Evolutionary conservation across 1,140 invertebrate genomes (phyloP).

Genomic region (Drosophila littoralis): DNA sequence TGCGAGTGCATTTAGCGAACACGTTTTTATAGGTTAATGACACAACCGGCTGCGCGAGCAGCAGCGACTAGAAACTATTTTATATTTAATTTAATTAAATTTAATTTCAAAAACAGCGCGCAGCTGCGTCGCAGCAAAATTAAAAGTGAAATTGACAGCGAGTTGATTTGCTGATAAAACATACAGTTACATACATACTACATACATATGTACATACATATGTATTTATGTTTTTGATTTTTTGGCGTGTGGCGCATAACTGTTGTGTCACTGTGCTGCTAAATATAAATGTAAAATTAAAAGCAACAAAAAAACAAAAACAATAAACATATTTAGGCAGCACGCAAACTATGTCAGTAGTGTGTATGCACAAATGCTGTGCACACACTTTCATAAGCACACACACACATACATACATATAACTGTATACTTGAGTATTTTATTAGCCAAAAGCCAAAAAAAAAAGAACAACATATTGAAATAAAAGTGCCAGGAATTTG

Average conservation of each 20-base stretch:
- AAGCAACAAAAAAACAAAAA: conserved; percentile 35
- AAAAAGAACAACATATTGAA: conserved; percentile 25
- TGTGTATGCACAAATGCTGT: conserved; percentile 74
- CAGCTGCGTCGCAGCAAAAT: conserved; percentile 36
- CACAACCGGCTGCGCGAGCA: conserved; percentile 54
- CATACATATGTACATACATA: background rate
- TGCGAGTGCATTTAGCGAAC: conserved; percentile 51
- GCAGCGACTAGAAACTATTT: conserved; percentile 55
- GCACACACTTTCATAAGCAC: conserved; percentile 18
- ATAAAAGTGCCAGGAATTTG: conserved; percentile 53
- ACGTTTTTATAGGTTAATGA: conserved; percentile 82
- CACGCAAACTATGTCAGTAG: conserved; percentile 71
- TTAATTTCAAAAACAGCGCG: conserved; percentile 34
- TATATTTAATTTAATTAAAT: conserved; percentile 30
- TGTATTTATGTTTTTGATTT: background rate
- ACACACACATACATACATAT: conserved; percentile 14
- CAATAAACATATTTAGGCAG: conserved; percentile 10
- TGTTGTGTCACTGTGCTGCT: conserved; percentile 53
- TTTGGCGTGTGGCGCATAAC: no score
- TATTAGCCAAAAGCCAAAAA: conserved; percentile 27
- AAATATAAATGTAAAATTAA: conserved; percentile 50
- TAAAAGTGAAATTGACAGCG: conserved; percentile 56
- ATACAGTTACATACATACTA: background rate
- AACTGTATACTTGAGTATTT: conserved; percentile 10
- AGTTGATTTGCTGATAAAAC: conserved; percentile 22